Base-by-base conservation (phyloP, 2,888 invertebrate genomes). In the Nasonovia ribisnigri region DNA sequence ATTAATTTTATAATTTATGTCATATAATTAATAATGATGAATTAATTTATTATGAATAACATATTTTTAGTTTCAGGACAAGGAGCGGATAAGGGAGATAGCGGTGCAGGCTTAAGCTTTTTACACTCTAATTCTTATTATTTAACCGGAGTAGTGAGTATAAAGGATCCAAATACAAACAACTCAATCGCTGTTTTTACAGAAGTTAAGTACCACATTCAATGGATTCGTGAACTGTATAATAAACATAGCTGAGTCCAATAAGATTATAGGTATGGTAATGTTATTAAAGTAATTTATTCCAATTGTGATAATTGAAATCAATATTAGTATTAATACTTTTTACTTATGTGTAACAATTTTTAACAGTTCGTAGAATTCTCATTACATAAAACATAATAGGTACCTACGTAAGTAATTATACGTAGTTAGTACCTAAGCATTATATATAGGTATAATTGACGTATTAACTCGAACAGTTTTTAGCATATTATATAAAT, bases 41-140 rank as follows among this genome's bases (percentile, higher is more conserved):
- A n/a, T n/a, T n/a, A n/a, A n/a, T n/a, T n/a, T n/a, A n/a, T n/a
- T n/a, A n/a, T n/a, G n/a, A n/a, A n/a, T n/a, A n/a, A n/a, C n/a
- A n/a, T n/a, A n/a, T n/a, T n/a, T n/a, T n/a, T n/a, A n/a, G n/a
- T 94, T 91, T 91, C 54, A 95, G 95, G 95, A 51, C 94, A 94
- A 36, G 94, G 94, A 42, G 94, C 94, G 10, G 91, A 90, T n/a
- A 87, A 94, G 87, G 95, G 94, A 20, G 95, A 95, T 90, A 95
- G 95, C 92, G 95, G 95, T 6, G 95, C 95, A 87, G 95, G 95
- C 1, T 90, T 95, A n/a, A 94, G 94, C 0, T 46, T 20, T 94
- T 94, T 57, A n/a, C 57, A 88, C 60, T 88, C 8, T 89, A 57
- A 16, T 57, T 93, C 89, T 11, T 94, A 94, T 91, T 95, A 94